These are phyloP conservation scores for Sipha flava DNA, from an alignment of 1,140 invertebrate species.

Conservation along the genomic window DNA sequence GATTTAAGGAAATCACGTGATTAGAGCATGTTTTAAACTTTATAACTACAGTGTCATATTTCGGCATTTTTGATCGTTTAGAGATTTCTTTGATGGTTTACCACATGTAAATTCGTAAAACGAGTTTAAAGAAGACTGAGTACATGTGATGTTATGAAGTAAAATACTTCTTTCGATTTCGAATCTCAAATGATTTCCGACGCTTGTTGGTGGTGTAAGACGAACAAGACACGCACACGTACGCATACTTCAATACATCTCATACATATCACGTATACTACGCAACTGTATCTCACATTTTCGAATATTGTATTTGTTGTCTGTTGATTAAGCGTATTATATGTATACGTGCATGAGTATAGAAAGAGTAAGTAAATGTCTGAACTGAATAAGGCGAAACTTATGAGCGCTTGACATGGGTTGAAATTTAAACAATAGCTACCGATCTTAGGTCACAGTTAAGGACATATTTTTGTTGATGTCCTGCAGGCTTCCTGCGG, in stretches of 20 bases:
- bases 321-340: background rate
- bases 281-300: background rate
- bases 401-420: background rate
- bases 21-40: background rate
- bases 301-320: background rate
- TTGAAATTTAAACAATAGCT: constrained; percentile 11
- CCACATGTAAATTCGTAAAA: background rate
- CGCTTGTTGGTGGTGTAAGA: background rate
- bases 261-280: background rate
- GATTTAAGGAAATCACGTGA: background rate
- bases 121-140: background rate
- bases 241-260: background rate
- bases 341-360: background rate
- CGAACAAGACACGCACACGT: background rate
- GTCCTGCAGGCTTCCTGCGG: constrained; percentile 1
- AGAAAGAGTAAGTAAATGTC: background rate
- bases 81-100: background rate
- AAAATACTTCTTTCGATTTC: background rate
- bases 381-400: background rate
- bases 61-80: background rate
- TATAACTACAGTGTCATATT: background rate
- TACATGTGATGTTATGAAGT: background rate
- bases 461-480: constrained; percentile 6
- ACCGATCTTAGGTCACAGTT: background rate
- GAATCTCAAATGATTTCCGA: background rate